Conservation (phyloP, 2,113 vertebrate species). For the Canis aureus region DNA sequence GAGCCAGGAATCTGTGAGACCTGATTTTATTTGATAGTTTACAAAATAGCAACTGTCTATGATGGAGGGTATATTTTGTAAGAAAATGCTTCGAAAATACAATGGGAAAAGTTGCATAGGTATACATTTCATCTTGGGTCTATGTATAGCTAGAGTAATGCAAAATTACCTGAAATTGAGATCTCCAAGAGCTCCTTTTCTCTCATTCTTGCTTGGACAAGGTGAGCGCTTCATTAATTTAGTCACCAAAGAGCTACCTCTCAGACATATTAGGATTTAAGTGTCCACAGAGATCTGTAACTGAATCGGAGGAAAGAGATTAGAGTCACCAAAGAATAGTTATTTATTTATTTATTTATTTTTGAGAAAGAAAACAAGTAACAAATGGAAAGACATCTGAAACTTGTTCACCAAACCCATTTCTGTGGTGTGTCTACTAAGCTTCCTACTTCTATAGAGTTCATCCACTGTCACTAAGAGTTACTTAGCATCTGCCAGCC, state of each 20-base stretch:
- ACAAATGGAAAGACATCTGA: neutral
- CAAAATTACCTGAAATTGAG: neutral
- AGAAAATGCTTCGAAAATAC: constrained; percentile 1
- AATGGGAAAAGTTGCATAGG: neutral
- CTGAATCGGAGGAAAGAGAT: neutral
- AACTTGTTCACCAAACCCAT: neutral
- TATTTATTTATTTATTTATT: neutral
- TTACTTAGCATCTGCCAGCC: neutral
- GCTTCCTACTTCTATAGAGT: neutral
- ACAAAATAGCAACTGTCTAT: neutral
- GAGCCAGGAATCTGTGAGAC: neutral
- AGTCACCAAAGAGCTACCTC: neutral
- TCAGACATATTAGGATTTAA: neutral
- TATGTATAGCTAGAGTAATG: neutral
- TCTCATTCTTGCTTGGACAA: constrained; percentile 25
- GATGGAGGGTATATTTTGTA: neutral
- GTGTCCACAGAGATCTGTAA: neutral
- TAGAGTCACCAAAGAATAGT: neutral
- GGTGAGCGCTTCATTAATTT: neutral
- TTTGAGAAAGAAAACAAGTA: neutral
- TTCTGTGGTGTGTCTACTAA: neutral
- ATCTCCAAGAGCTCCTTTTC: neutral
- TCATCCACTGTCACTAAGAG: neutral
- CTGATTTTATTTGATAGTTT: neutral
- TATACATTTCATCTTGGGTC: neutral